Evolutionary conservation across 2,888 invertebrate species (phyloP).

Genomic region (Ariolimax columbianus): DNA sequence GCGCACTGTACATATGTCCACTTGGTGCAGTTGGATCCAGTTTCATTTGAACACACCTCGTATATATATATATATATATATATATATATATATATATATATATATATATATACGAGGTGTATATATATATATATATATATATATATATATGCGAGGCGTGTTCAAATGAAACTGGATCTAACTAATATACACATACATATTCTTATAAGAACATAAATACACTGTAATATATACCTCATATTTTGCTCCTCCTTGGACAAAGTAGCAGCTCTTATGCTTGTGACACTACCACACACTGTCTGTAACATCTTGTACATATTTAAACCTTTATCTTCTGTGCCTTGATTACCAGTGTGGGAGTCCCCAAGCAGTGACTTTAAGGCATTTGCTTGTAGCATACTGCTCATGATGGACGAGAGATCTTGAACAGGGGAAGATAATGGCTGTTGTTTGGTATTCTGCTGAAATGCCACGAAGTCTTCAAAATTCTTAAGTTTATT

Average conservation of each 20-base stretch:
- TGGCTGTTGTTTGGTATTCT: background rate
- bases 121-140: too few species aligned
- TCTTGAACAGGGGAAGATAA: background rate
- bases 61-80: too few species aligned
- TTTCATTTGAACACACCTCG: too few species aligned
- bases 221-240: slow-evolving; percentile 10
- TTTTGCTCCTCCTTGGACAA: background rate
- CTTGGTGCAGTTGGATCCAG: too few species aligned
- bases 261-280: slow-evolving; percentile 26
- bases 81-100: too few species aligned
- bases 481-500: slow-evolving; percentile 40
- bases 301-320: slow-evolving; percentile 42
- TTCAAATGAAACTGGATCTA: too few species aligned
- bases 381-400: slow-evolving; percentile 26
- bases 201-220: too few species aligned
- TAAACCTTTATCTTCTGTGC: background rate
- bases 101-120: too few species aligned
- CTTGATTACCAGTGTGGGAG: background rate
- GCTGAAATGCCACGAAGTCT: background rate
- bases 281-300: slow-evolving; percentile 36
- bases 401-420: slow-evolving; percentile 42
- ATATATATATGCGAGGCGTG: too few species aligned
- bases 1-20: too few species aligned
- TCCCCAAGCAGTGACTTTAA: slow-evolving; percentile 25
- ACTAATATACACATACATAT: too few species aligned